Evolutionary conservation across 2,113 vertebrate species (phyloP), one percentile per base, ranked within the genome.

Genomic region (Brachirus orientalis): DNA sequence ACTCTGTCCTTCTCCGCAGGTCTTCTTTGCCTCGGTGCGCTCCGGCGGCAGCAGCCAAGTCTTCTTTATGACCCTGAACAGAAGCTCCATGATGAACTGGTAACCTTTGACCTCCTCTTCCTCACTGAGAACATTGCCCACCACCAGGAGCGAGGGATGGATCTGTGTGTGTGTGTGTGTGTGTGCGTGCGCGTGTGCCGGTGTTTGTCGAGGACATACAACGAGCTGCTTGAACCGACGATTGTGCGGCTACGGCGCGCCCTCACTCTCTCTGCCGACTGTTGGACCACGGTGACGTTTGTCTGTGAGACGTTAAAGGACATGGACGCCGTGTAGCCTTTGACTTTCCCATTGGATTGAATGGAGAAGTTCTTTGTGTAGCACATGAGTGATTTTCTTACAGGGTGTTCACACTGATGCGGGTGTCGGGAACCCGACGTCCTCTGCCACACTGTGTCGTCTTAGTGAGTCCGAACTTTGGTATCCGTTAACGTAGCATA

Each of bases 81-180:
- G 98, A 94, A 99, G 98, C 93, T 98, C 96, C 92, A 98, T 99
- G 97, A 99, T 99, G 98, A 99, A 99, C 94, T 99, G 98, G 98
- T 99, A 98, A 96, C 75, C 18, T 50, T 37, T 17, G n/a, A 19
- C 53, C 6, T 65, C 65, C 16, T 75, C 75, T 7, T 65, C 77
- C 41, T 59, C 68, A 46, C 61, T 50, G 52, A 45, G 67, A 44
- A 10, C 54, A 36, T 46, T 54, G 10, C 17, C 28, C 33, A 10
- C 67, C 63, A 10, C 40, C 55, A 10, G 50, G 65, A 69, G 12
- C 17, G 66, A 79, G 51, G 47, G 79, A 63, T 17, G 1, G n/a
- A 45, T 2, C 38, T 69, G n/a, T 74, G 56, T 68, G 53, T 72
- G 54, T 60, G 47, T 16, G 70, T 68, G 53, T 67, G 36, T 53